A percentile compares a stretch with the other conserved stretches of the same genome.
Conservation (phyloP, 2,888 invertebrate species). For the Eupithecia insigniata region DNA sequence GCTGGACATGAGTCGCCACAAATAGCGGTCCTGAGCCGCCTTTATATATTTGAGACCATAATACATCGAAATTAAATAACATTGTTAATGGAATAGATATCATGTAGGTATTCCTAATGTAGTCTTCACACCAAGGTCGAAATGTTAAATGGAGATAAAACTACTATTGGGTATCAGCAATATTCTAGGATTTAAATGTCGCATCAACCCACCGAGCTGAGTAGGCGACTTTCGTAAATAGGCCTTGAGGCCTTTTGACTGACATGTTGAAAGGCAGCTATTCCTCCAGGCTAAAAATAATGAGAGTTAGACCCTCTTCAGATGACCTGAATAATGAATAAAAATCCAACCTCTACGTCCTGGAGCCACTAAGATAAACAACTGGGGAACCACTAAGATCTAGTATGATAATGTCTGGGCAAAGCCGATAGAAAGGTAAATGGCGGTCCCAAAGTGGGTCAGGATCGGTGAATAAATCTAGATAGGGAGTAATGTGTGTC, state of each 20-base stretch:
- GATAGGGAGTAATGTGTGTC: conserved; percentile 64
- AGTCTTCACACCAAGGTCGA: neutral
- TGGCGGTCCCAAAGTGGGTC: conserved; percentile 62
- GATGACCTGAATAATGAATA: conserved; percentile 10
- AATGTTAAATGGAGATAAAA: neutral
- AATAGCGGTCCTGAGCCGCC: too few relatives aligned
- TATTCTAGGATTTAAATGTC: neutral
- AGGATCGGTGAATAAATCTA: conserved; percentile 69
- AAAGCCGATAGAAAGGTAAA: conserved; percentile 57
- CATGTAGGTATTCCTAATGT: too few relatives aligned
- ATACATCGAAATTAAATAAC: neutral
- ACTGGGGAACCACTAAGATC: conserved; percentile 37
- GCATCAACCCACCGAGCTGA: neutral
- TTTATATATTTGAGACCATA: too few relatives aligned
- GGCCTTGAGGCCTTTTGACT: neutral
- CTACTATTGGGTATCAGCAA: neutral
- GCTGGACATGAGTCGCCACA: too few relatives aligned
- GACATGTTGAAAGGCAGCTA: neutral
- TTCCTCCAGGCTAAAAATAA: neutral
- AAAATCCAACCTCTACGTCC: conserved; percentile 6
- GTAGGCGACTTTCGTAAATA: neutral
- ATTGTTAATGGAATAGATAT: too few relatives aligned
- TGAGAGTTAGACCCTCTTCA: neutral
- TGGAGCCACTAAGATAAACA: conserved; percentile 23
- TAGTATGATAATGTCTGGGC: conserved; percentile 46